Evolutionary conservation across 1,140 invertebrate genomes (phyloP).

Genomic region (Anastrepha obliqua): DNA sequence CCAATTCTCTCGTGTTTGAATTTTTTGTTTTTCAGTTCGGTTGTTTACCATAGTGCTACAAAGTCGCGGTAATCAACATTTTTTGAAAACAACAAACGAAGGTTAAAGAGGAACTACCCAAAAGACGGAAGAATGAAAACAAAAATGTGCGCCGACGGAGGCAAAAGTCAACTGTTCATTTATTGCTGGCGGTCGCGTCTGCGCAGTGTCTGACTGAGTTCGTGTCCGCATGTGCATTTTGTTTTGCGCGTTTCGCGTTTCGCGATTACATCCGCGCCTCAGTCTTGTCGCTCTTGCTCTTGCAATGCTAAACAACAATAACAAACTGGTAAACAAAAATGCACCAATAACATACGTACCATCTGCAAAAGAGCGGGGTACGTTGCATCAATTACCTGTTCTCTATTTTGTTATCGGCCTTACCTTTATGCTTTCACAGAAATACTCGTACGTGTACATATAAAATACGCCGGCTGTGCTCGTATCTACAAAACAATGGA

Average conservation of each 20-base stretch:
- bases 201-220: background rate
- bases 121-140: slow-evolving; percentile 22
- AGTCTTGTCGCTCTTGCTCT: background rate
- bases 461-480: background rate
- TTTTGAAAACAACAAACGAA: slow-evolving; percentile 15
- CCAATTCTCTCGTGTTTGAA: background rate
- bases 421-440: slow-evolving; percentile 6
- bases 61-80: slow-evolving; percentile 14
- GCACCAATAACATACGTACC: slow-evolving; percentile 7
- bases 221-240: slow-evolving; percentile 20
- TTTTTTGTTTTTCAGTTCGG: background rate
- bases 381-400: slow-evolving; percentile 10
- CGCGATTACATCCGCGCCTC: background rate
- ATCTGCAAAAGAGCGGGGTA: background rate
- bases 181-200: slow-evolving; percentile 32
- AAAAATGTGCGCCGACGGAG: background rate
- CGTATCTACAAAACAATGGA: background rate
- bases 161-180: slow-evolving; percentile 43
- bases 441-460: background rate
- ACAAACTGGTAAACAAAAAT: slow-evolving; percentile 16
- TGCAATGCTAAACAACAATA: slow-evolving; percentile 24
- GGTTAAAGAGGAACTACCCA: background rate
- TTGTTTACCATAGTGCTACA: slow-evolving; percentile 8
- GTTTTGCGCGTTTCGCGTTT: background rate
- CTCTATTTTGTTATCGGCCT: background rate